These are phyloP conservation scores for Leucoraja erinaceus DNA, from an alignment of 2,113 vertebrate genomes.

Conservation along the genomic window DNA sequence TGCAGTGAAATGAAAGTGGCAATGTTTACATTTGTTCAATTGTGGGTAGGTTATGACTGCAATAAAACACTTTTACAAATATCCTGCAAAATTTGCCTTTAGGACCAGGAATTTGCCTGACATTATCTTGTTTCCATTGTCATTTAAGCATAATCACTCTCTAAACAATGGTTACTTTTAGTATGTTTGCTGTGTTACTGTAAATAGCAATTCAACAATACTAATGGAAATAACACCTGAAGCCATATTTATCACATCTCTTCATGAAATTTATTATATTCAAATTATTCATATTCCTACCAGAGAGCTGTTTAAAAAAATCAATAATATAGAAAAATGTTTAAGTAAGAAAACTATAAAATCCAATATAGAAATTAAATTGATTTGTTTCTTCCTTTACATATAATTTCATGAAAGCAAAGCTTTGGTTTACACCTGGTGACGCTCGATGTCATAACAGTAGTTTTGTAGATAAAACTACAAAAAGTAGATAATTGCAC, in stretches of 20 bases:
- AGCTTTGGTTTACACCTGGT: background rate
- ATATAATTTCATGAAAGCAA: background rate
- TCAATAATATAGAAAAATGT: background rate
- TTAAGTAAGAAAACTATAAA: background rate
- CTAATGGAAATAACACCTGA: background rate
- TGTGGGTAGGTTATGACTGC: background rate
- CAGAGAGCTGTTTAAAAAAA: background rate
- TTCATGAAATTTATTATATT: background rate
- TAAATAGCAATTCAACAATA: constrained; percentile 12
- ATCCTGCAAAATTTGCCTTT: background rate
- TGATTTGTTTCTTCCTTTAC: background rate
- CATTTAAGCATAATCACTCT: background rate
- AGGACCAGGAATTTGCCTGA: background rate
- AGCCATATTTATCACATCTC: background rate
- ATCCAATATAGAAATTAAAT: background rate
- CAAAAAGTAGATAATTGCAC: background rate
- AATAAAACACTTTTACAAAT: background rate
- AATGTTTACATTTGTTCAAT: background rate
- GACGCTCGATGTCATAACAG: background rate
- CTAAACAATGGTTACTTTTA: background rate
- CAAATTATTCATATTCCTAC: background rate
- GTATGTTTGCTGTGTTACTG: background rate
- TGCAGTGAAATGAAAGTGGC: no score
- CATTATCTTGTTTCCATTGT: background rate
- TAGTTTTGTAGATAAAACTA: no score